These are phyloP conservation scores for Meriones unguiculatus DNA, from an alignment of 2,113 vertebrate species.

Conservation along the genomic window DNA sequence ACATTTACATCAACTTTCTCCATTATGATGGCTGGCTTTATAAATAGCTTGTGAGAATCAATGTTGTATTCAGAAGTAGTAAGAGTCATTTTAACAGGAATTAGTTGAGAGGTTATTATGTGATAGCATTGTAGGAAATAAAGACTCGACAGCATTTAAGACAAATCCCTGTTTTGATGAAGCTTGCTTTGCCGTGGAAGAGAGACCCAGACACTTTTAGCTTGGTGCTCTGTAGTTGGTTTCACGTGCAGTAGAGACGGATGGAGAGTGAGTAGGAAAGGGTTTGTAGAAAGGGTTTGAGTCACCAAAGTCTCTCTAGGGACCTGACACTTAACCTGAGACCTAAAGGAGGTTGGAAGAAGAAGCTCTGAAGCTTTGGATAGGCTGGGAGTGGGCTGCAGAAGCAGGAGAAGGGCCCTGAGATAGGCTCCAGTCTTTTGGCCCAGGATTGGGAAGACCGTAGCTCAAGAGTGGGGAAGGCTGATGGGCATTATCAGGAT, in stretches of 20 bases:
- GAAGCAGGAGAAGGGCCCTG: background rate
- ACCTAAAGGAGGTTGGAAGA: background rate
- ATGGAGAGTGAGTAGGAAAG: background rate
- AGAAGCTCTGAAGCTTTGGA: background rate
- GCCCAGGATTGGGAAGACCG: background rate
- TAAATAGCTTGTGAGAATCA: background rate
- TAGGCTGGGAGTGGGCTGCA: background rate
- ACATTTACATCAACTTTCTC: background rate
- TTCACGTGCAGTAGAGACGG: no score
- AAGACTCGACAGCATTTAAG: background rate
- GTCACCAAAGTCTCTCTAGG: background rate
- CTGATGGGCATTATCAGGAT: background rate
- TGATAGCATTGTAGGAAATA: background rate
- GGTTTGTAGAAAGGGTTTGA: background rate
- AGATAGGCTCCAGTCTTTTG: background rate
- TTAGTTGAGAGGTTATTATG: background rate
- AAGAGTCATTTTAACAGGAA: background rate
- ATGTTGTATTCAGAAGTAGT: background rate
- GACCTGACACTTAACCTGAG: background rate
- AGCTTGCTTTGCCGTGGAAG: background rate
- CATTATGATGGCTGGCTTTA: background rate
- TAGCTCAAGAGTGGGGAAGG: background rate
- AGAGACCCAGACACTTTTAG: background rate
- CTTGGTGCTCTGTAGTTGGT: background rate
- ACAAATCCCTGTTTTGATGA: background rate